Base-by-base conservation (phyloP, 2,113 vertebrate species). In the Colius striatus region DNA sequence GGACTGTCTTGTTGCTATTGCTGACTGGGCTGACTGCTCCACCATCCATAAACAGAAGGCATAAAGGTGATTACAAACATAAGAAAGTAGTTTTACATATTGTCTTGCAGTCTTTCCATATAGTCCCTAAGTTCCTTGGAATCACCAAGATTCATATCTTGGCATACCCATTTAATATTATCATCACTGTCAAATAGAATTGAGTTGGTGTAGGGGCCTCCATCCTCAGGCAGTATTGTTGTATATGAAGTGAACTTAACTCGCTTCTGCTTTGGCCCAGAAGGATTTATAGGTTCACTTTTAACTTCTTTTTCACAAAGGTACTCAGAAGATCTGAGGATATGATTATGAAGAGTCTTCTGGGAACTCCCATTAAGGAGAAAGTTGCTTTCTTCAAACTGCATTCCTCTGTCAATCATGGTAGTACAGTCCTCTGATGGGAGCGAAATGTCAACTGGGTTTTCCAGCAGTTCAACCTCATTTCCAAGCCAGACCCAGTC, bases 401-500 rank as follows among this genome's bases (percentile, higher is more conserved):
- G 98, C 87, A 99, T 98, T 10, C 97, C 98, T n/a, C 98, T 96
- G 97, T 99, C 99, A 3, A 99, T 98, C 94, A 98, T 97, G 68
- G 99, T 98, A 3, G 99, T 98, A 96, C 99, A 99, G 92, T 99
- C 99, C 58, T 99, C 98, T 0, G 98, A 98, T 0, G 98, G 98
- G 23, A 98, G 98, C 0, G 98, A 98, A 75, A 98, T 97, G 95
- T 99, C 99, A 20, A 97, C 97, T 16, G 96, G 98, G 89, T 98
- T 99, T 58, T 99, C 98, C 94, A 99, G 84, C 13, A 99, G 98
- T 81, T 99, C 99, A 2, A 98, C 98, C 84, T 99, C 98, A 2
- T 99, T 99, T 70, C 99, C 99, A 7, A 99, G 98, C 99, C 99
- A 99, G 76, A 99, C 99, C 99, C 99, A 99, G 92, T 99, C 99